phyloP scores from a whole-genome alignment of 1,140 invertebrate species.

The Leptonema lineaticorne region DNA sequence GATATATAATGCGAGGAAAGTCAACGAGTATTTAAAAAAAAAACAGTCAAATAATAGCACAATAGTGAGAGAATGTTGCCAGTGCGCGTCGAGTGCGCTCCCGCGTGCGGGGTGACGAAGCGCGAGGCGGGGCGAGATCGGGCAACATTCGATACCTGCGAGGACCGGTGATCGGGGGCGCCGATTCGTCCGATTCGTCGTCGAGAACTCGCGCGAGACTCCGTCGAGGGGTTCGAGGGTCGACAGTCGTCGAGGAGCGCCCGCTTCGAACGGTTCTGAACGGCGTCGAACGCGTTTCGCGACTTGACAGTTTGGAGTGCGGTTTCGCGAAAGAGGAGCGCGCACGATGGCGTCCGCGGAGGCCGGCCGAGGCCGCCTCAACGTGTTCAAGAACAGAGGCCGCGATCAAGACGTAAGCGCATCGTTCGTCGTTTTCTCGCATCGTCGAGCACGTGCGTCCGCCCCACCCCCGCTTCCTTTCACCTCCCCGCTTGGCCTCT shows the following conservation, averaged over 20 bases:
- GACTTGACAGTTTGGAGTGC: neutral
- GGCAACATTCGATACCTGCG: neutral
- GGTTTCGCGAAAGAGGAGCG: neutral
- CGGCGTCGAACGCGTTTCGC: neutral
- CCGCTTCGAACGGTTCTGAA: neutral
- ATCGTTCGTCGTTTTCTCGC: no score
- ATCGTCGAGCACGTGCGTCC: neutral
- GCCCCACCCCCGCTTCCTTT: neutral
- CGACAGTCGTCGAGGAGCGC: neutral
- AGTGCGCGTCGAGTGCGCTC: neutral
- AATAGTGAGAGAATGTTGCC: neutral
- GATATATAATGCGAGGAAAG: no score
- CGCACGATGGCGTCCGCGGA: slow-evolving; percentile 70
- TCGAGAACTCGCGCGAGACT: neutral
- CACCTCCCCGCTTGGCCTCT: neutral
- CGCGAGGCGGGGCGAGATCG: neutral
- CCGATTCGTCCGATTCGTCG: neutral
- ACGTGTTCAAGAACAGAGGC: slow-evolving; percentile 95
- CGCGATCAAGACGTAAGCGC: slow-evolving; percentile 96
- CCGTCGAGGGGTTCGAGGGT: neutral
- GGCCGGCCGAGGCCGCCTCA: slow-evolving; percentile 77
- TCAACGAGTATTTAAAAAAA: no score
- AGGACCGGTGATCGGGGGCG: neutral
- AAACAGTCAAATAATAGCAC: no score
- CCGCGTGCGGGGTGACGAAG: neutral